phyloP scores from a whole-genome alignment of 2,113 vertebrate genomes.

The Hemicordylus capensis region DNA sequence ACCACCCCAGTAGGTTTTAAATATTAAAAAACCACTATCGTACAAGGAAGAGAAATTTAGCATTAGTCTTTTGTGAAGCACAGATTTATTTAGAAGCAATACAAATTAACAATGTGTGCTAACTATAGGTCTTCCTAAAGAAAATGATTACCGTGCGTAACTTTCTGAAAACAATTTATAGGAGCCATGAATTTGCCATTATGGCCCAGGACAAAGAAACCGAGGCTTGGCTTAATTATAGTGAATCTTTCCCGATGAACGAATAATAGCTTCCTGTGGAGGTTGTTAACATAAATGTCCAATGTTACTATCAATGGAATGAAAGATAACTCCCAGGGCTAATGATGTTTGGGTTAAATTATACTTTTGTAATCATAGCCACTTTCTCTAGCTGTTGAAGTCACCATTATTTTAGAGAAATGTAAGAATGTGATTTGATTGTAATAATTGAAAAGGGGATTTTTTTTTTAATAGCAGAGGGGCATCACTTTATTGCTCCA shows the following conservation, averaged over 20 bases:
- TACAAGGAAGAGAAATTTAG: not conserved
- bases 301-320: not conserved
- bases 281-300: not conserved
- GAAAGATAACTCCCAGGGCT: not conserved
- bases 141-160: not conserved
- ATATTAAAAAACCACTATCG: not conserved
- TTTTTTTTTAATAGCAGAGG: not conserved
- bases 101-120: constrained; percentile 1
- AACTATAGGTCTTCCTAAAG: not conserved
- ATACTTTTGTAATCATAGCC: not conserved
- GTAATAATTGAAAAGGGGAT: not conserved
- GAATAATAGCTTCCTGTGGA: not conserved
- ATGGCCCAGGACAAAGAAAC: constrained; percentile 4
- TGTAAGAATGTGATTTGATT: not conserved
- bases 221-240: constrained; percentile 12
- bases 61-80: constrained; percentile 16
- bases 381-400: not conserved
- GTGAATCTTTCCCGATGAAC: not conserved
- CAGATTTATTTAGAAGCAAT: constrained; percentile 15
- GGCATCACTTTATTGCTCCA: not conserved
- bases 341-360: not conserved
- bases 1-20: not conserved
- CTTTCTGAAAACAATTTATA: constrained; percentile 10
- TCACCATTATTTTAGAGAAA: not conserved
- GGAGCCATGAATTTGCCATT: constrained; percentile 8